phyloP scores from a whole-genome alignment of 2,797 vertebrate species.

The Malacoctenus gilli region DNA sequence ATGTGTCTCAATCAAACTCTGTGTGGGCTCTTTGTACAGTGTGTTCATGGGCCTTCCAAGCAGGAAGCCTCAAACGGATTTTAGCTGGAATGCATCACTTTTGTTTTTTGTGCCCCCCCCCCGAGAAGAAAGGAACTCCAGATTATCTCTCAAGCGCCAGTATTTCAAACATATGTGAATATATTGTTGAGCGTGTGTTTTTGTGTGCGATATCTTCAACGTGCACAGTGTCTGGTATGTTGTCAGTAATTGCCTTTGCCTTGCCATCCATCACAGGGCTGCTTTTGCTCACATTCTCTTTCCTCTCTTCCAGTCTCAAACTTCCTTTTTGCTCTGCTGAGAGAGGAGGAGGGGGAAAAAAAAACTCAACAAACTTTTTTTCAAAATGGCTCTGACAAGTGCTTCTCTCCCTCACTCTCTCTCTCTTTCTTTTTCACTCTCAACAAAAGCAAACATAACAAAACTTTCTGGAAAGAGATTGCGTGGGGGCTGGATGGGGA shows the following conservation, averaged over 20 bases:
- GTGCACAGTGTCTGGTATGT: constrained; percentile 36
- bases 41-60: constrained; percentile 52
- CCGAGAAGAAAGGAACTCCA: constrained; percentile 37
- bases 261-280: constrained; percentile 62
- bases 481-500: constrained; percentile 48
- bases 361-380: constrained; percentile 42
- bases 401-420: constrained; percentile 15
- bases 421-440: constrained; percentile 10
- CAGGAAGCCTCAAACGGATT: constrained; percentile 55
- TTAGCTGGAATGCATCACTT: constrained; percentile 37
- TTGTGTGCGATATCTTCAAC: constrained; percentile 28
- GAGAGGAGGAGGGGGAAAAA: too few species aligned
- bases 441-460: constrained; percentile 65
- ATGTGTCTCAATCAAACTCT: constrained; percentile 14
- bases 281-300: constrained; percentile 45
- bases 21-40: constrained; percentile 25
- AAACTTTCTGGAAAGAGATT: constrained; percentile 69
- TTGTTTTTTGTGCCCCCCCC: too few species aligned
- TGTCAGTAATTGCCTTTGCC: constrained; percentile 63
- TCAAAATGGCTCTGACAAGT: constrained; percentile 62
- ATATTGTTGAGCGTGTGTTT: constrained; percentile 14
- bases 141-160: constrained; percentile 64
- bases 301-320: constrained; percentile 52
- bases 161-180: constrained; percentile 50
- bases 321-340: constrained; percentile 46